Base-by-base conservation (phyloP, 1,140 invertebrate species). In the Bombus soroeensis region DNA sequence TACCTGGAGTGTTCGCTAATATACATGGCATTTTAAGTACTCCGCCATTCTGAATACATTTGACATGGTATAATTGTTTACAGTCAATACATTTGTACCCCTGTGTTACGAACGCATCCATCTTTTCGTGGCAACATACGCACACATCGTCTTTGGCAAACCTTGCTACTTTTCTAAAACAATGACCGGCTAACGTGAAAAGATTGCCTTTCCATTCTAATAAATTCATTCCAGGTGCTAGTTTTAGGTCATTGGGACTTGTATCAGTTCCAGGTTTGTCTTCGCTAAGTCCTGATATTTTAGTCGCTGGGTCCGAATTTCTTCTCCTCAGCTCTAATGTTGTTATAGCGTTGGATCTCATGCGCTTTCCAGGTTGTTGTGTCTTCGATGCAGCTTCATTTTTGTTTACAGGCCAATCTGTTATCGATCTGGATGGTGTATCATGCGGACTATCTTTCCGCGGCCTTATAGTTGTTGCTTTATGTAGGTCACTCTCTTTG, bases 81-180 rank as follows among this genome's bases (percentile, higher is more conserved):
- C 98, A 99, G 90, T 97, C 97, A 81, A 97, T 96, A 92, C 98
- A 99, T 83, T 98, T 97, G 92, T 98, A 97, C 0, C 98, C 98
- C 89, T 98, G 97, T 10, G 97, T 97, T 59, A 98, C 96, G 89
- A 98, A 97, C 9, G 97, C 97, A 93, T 98, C 97, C 96, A 98
- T 97, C 70, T 97, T 96, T 90, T 97, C 96, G 83, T 96, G 96
- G 92, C 98, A 98, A 89, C 96, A 97, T 28, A 96, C 96, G 90
- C 98, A 98, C 32, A 96, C 96, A 91, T 98, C 98, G 77, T 97
- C 97, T 92, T 98, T 98, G 2, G 96, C 95, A 87, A 98, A 97
- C 68, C 97, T 95, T 0, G 96, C 96, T 43, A 97, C 96, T 95
- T 97, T 97, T 22, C 97, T 95, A 94, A 98, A 97, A 81, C 96